A percentile compares a stretch with the other conserved stretches of the same genome.
These are phyloP conservation scores for Propithecus perrieri DNA, from an alignment of 2,797 vertebrate species.

Conservation along the genomic window DNA sequence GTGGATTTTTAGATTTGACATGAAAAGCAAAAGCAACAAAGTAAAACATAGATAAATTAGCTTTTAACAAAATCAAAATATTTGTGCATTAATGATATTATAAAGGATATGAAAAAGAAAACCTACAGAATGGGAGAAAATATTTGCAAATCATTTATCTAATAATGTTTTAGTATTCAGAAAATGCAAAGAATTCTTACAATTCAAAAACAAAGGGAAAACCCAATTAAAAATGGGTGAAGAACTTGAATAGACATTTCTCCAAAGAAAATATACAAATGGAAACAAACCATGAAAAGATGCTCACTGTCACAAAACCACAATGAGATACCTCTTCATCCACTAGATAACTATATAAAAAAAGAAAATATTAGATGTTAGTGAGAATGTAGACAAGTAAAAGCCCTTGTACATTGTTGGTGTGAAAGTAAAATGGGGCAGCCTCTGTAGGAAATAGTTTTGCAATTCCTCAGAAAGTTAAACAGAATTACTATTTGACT, in stretches of 20 bases:
- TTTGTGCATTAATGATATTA: neutral
- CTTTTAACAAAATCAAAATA: neutral
- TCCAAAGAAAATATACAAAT: no score
- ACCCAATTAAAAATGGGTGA: neutral
- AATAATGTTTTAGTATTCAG: neutral
- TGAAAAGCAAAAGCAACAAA: neutral
- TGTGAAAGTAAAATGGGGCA: neutral
- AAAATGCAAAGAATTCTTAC: neutral
- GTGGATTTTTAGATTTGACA: neutral
- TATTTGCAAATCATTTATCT: neutral
- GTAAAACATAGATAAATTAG: neutral
- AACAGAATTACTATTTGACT: neutral
- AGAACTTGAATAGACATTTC: no score
- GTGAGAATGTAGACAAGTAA: neutral
- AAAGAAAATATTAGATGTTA: neutral
- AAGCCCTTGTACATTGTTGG: neutral
- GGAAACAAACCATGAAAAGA: no score
- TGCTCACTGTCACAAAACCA: neutral
- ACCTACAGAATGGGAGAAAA: neutral
- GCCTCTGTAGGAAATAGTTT: neutral
- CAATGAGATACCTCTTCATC: neutral
- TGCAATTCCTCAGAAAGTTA: neutral
- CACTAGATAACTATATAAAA: neutral
- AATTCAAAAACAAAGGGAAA: neutral
- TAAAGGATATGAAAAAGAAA: neutral